Evolutionary conservation across 2,888 invertebrate species (phyloP).

Genomic region (Elegia similella): DNA sequence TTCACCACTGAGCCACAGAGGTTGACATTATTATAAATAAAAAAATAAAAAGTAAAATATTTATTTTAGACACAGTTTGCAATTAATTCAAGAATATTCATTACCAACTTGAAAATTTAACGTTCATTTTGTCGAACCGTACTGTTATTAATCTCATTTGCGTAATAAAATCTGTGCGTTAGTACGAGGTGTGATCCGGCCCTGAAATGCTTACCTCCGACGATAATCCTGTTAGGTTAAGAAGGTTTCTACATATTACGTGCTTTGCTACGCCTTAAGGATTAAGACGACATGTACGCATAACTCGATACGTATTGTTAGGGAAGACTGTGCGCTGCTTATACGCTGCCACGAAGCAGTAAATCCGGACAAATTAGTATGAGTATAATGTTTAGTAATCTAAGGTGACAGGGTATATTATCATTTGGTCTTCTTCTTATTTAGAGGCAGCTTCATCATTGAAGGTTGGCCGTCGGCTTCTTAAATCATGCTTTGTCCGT

Average conservation of each 20-base stretch:
- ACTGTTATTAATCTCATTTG: slow-evolving; percentile 75
- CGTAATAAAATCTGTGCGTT: slow-evolving; percentile 81
- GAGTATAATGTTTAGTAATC: not conserved
- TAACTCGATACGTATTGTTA: slow-evolving; percentile 58
- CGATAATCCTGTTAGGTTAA: slow-evolving; percentile 88
- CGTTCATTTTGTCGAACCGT: not conserved
- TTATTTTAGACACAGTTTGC: no score
- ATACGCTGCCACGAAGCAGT: slow-evolving; percentile 26
- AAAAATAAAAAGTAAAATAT: no score
- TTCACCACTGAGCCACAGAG: no score
- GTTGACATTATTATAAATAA: no score
- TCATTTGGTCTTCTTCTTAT: no score
- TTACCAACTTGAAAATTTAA: not conserved
- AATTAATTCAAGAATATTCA: not conserved
- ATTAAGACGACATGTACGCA: slow-evolving; percentile 80
- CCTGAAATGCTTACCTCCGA: slow-evolving; percentile 83
- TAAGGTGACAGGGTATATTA: not conserved
- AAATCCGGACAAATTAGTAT: slow-evolving; percentile 10
- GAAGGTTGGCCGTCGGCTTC: no score
- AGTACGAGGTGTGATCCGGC: slow-evolving; percentile 79
- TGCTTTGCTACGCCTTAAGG: slow-evolving; percentile 86
- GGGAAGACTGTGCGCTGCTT: slow-evolving; percentile 37
- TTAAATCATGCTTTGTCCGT: no score
- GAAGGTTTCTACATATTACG: slow-evolving; percentile 87
- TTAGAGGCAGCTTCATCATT: no score